Evolutionary conservation across 2,888 invertebrate genomes (phyloP).

Genomic region (Disparrhopalites patrizii): DNA sequence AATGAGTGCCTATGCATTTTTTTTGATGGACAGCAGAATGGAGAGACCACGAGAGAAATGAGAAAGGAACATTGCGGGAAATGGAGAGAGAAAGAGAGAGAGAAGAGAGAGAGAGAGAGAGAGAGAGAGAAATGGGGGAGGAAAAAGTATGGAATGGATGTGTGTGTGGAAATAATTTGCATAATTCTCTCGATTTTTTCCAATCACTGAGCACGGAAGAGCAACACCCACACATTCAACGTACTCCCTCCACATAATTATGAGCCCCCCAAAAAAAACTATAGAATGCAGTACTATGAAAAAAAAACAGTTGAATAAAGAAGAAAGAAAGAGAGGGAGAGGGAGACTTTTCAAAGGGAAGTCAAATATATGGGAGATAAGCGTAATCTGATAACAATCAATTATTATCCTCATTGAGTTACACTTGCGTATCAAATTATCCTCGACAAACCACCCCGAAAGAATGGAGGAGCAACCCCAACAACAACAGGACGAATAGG

Average conservation of each 20-base stretch:
- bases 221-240: conserved; percentile 3
- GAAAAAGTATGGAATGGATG: not conserved
- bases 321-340: not conserved
- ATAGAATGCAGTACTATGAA: not conserved
- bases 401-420: conserved; percentile 8
- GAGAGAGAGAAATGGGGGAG: not conserved
- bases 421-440: conserved; percentile 7
- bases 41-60: too few relatives aligned
- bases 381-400: conserved; percentile 21
- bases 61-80: too few relatives aligned
- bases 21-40: too few relatives aligned
- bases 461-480: too few relatives aligned
- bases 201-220: conserved; percentile 18
- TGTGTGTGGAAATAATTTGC: conserved; percentile 24
- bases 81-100: not conserved
- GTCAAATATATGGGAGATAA: conserved; percentile 2
- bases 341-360: not conserved
- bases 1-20: too few relatives aligned
- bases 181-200: conserved; percentile 34
- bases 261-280: too few relatives aligned
- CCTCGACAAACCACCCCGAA: not conserved
- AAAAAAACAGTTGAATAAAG: not conserved
- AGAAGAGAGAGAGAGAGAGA: not conserved
- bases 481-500: too few relatives aligned
- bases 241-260: not conserved